These are phyloP conservation scores for Heteronetta atricapilla DNA, from an alignment of 2,113 vertebrate species.

Conservation along the genomic window DNA sequence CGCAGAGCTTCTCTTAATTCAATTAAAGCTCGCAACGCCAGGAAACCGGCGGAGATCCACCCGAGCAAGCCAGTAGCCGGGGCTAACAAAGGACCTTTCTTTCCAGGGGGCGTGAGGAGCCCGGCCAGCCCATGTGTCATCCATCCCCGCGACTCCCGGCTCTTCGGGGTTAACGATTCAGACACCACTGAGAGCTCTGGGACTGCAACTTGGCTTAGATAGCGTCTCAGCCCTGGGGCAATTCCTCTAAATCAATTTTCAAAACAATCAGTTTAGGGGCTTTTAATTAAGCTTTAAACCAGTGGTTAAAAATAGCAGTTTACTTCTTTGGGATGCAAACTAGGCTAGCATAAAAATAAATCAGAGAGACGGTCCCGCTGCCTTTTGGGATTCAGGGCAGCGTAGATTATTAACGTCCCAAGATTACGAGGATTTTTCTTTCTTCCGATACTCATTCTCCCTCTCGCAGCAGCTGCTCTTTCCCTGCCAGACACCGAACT, in stretches of 20 bases:
- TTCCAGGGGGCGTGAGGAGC: conserved; percentile 4
- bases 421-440: conserved; percentile 48
- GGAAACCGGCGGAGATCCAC: conserved; percentile 56
- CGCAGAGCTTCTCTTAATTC: conserved; percentile 35
- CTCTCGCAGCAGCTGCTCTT: conserved; percentile 19
- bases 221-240: conserved; percentile 56
- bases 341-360: conserved; percentile 62
- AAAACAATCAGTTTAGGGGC: conserved; percentile 71
- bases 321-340: conserved; percentile 70
- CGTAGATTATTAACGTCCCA: conserved; percentile 49
- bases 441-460: neutral
- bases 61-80: conserved; percentile 3
- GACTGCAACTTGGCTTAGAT: conserved; percentile 30
- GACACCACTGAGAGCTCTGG: conserved; percentile 35
- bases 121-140: neutral
- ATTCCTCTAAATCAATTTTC: conserved; percentile 72
- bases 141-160: neutral
- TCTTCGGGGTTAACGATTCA: conserved; percentile 29
- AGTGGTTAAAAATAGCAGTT: conserved; percentile 70
- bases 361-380: conserved; percentile 42
- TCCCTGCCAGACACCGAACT: neutral
- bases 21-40: conserved; percentile 43
- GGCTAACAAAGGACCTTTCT: conserved; percentile 59
- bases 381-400: conserved; percentile 53
- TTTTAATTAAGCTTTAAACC: conserved; percentile 74